These are phyloP conservation scores for Drosophila cracens DNA, from an alignment of 2,888 invertebrate species.

Conservation along the genomic window DNA sequence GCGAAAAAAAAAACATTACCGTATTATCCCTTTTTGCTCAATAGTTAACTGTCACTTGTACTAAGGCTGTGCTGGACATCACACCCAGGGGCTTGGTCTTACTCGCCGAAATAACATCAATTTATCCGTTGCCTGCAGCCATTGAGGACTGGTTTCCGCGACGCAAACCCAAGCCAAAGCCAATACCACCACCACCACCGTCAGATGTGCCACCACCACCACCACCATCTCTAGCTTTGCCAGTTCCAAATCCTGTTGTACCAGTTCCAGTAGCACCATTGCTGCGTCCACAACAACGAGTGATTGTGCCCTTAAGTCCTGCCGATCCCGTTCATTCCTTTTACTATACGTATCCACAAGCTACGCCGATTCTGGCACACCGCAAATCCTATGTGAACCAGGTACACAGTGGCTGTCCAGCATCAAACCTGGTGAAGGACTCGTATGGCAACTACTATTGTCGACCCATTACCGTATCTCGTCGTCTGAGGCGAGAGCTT, in stretches of 20 bases:
- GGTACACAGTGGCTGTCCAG: constrained; percentile 56
- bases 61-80: constrained; percentile 72
- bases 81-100: constrained; percentile 74
- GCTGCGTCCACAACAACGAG: constrained; percentile 29
- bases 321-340: constrained; percentile 70
- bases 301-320: constrained; percentile 62
- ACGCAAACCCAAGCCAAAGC: constrained; percentile 45
- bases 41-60: constrained; percentile 68
- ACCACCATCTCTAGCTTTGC: constrained; percentile 21
- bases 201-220: constrained; percentile 48
- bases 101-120: constrained; percentile 71
- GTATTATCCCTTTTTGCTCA: not conserved
- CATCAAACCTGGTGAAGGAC: constrained; percentile 61
- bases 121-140: constrained; percentile 77
- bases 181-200: constrained; percentile 25
- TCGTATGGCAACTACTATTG: constrained; percentile 65
- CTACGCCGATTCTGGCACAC: constrained; percentile 37
- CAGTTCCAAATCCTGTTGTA: not conserved
- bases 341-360: constrained; percentile 63
- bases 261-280: constrained; percentile 23
- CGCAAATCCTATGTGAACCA: constrained; percentile 51
- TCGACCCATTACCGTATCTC: constrained; percentile 31
- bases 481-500: constrained; percentile 57
- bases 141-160: constrained; percentile 60
- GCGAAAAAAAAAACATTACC: not conserved